phyloP scores from a whole-genome alignment of 2,113 vertebrate genomes.

The Misgurnus anguillicaudatus region DNA sequence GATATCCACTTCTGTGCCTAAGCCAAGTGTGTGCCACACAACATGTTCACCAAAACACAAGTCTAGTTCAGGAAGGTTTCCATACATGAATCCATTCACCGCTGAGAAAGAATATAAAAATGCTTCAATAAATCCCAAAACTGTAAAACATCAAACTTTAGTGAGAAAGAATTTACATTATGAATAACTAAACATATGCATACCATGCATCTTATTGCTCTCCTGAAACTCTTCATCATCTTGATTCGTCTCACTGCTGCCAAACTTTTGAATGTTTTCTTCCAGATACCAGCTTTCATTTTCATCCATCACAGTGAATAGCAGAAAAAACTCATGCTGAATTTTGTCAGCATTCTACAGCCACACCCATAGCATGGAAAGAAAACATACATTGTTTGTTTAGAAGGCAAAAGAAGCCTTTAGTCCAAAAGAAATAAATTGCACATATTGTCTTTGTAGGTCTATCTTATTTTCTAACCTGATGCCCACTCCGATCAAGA shows the following conservation, averaged over 20 bases:
- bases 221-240: conserved; percentile 78
- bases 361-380: conserved; percentile 3
- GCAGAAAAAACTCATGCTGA: conserved; percentile 89
- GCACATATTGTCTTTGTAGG: not conserved
- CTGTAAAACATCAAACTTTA: not conserved
- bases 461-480: conserved; percentile 71
- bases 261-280: conserved; percentile 78
- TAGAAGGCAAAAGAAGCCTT: not conserved
- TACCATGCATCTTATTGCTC: conserved; percentile 95
- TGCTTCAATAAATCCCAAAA: not conserved
- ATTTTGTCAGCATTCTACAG: conserved; percentile 73
- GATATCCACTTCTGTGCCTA: conserved; percentile 88
- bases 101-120: conserved; percentile 70
- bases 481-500: conserved; percentile 71
- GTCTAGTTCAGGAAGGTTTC: conserved; percentile 81
- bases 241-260: conserved; percentile 61
- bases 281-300: conserved; percentile 88
- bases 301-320: conserved; percentile 93
- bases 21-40: conserved; percentile 87
- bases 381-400: conserved; percentile 5
- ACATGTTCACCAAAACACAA: conserved; percentile 86
- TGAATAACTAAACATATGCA: not conserved
- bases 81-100: conserved; percentile 91
- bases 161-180: not conserved
- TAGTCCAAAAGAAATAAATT: not conserved